Percentiles rank a stretch among this genome's conserved stretches.
Evolutionary conservation across 2,797 vertebrate species (phyloP).

Genomic region (Paedocypris micromegethes): DNA sequence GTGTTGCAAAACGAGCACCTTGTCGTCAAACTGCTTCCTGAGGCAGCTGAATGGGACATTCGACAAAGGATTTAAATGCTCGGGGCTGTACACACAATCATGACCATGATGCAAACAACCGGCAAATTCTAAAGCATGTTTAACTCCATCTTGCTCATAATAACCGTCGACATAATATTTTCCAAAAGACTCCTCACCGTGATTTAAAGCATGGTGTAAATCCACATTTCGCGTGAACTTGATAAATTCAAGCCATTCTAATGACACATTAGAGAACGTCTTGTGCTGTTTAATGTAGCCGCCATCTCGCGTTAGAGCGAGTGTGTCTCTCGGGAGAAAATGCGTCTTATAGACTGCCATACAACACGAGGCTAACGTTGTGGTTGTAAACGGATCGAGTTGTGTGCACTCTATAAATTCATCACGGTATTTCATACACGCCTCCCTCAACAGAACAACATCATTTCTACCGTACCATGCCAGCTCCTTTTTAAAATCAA

Average conservation of each 20-base stretch:
- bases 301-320: neutral
- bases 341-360: neutral
- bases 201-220: neutral
- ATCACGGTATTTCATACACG: slow-evolving; percentile 17
- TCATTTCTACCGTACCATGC: slow-evolving; percentile 3
- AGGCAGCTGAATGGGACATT: neutral
- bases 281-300: neutral
- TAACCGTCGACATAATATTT: neutral
- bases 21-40: slow-evolving; percentile 6
- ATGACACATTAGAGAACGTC: neutral
- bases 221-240: neutral
- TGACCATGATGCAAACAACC: neutral
- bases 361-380: neutral
- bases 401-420: slow-evolving; percentile 6
- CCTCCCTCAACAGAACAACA: slow-evolving; percentile 1
- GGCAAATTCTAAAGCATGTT: neutral
- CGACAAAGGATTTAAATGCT: neutral
- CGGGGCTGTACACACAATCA: neutral
- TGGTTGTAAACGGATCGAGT: slow-evolving; percentile 6
- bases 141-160: neutral
- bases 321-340: neutral
- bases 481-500: slow-evolving; percentile 10
- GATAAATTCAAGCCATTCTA: slow-evolving; percentile 1
- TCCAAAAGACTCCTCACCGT: neutral
- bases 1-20: neutral